Evolutionary conservation across 2,888 invertebrate genomes (phyloP).

Genomic region (Mamestra brassicae): DNA sequence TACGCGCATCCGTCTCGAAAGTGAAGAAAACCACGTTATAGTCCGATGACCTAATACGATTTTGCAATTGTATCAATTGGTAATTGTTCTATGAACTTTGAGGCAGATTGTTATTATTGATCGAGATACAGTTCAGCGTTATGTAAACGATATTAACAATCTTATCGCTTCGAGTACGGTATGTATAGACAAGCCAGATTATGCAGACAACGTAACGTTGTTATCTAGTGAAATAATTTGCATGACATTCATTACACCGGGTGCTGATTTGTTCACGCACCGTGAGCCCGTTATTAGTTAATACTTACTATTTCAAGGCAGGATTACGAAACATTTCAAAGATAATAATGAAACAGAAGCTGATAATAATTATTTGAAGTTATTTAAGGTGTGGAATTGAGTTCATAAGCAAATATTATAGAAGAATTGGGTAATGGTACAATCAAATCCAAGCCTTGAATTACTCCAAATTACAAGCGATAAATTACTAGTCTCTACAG

Average conservation of each 20-base stretch:
- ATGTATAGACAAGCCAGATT: constrained; percentile 52
- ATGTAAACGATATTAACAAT: constrained; percentile 57
- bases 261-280: constrained; percentile 49
- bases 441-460: constrained; percentile 2
- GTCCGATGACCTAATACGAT: constrained; percentile 57
- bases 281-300: constrained; percentile 25
- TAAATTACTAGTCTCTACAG: neutral
- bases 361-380: constrained; percentile 31
- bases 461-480: constrained; percentile 4
- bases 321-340: constrained; percentile 35
- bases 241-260: constrained; percentile 51
- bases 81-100: constrained; percentile 39
- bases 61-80: constrained; percentile 50
- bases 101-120: constrained; percentile 37
- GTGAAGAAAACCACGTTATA: constrained; percentile 69
- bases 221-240: constrained; percentile 65
- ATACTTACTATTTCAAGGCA: constrained; percentile 41
- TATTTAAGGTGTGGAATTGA: constrained; percentile 3
- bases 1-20: constrained; percentile 74
- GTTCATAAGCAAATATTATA: neutral
- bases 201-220: constrained; percentile 52
- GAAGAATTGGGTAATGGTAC: constrained; percentile 12
- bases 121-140: constrained; percentile 39
- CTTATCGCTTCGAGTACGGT: constrained; percentile 55
- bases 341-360: constrained; percentile 31